Percentiles rank a stretch among this genome's conserved stretches.
Evolutionary conservation across 2,797 vertebrate species (phyloP).

Genomic region (Uromys caudimaculatus): DNA sequence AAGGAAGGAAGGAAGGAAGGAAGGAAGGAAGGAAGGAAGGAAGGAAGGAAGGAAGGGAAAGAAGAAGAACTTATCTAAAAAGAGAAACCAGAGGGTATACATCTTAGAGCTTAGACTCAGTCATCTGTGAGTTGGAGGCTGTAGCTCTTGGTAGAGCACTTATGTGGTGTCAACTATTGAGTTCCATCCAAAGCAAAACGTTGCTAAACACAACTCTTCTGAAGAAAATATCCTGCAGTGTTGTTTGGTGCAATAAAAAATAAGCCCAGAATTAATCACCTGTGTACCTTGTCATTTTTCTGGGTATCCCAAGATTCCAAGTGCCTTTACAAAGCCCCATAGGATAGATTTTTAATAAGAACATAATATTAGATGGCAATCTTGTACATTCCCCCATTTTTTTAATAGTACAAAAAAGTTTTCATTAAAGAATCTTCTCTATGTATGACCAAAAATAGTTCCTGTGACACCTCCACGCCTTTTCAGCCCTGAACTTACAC

Average conservation of each 20-base stretch:
- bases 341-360: conserved; percentile 10
- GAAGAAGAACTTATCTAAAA: neutral
- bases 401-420: conserved; percentile 65
- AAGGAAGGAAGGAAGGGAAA: neutral
- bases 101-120: neutral
- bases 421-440: conserved; percentile 73
- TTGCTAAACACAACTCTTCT: no score
- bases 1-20: no score
- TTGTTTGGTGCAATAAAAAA: neutral
- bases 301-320: conserved; percentile 47
- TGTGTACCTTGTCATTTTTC: conserved; percentile 55
- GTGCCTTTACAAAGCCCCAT: conserved; percentile 40
- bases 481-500: conserved; percentile 72
- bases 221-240: neutral
- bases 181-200: neutral
- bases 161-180: no score
- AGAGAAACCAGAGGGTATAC: neutral
- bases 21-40: no score
- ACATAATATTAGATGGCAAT: neutral
- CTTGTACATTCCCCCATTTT: conserved; percentile 2
- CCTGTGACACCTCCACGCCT: conserved; percentile 47
- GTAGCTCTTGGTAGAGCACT: neutral
- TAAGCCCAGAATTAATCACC: neutral
- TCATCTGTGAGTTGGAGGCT: neutral
- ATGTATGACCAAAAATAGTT: conserved; percentile 75